Conservation (phyloP, 2,797 vertebrate genomes). For the Sebastes kiyomatsui region DNA sequence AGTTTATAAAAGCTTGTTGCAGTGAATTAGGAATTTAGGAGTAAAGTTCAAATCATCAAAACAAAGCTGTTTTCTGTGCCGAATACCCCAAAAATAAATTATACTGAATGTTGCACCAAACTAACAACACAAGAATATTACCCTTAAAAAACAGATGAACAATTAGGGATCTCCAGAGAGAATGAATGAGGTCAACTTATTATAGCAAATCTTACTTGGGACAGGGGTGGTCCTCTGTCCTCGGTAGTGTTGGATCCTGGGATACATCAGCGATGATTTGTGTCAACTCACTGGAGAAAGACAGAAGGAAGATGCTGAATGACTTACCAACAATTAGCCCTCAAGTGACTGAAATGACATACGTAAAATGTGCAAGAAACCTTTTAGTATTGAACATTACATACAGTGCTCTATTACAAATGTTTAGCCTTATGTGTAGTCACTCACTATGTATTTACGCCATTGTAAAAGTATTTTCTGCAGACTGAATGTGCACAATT, state of each 20-base stretch:
- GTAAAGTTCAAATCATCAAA: neutral
- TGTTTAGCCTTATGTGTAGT: neutral
- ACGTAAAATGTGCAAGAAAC: neutral
- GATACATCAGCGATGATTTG: constrained; percentile 96
- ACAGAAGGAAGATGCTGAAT: neutral
- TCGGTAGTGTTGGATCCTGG: constrained; percentile 92
- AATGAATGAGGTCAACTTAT: neutral
- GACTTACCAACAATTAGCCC: neutral
- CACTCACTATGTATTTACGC: neutral
- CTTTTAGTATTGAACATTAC: neutral
- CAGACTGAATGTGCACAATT: neutral
- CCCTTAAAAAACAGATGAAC: neutral
- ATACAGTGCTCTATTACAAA: neutral
- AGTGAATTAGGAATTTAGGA: neutral
- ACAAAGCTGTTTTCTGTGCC: too few relatives aligned
- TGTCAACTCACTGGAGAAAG: constrained; percentile 87
- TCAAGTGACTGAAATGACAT: neutral
- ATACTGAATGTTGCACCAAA: neutral
- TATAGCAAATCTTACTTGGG: constrained; percentile 86
- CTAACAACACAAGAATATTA: neutral
- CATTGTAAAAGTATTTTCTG: neutral
- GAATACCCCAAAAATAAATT: neutral
- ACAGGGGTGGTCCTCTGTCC: constrained; percentile 94
- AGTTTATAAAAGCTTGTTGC: neutral
- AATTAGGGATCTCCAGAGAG: neutral